A percentile compares a stretch with the other conserved stretches of the same genome.
phyloP scores from a whole-genome alignment of 2,888 invertebrate species.

The Capitulum mitella region DNA sequence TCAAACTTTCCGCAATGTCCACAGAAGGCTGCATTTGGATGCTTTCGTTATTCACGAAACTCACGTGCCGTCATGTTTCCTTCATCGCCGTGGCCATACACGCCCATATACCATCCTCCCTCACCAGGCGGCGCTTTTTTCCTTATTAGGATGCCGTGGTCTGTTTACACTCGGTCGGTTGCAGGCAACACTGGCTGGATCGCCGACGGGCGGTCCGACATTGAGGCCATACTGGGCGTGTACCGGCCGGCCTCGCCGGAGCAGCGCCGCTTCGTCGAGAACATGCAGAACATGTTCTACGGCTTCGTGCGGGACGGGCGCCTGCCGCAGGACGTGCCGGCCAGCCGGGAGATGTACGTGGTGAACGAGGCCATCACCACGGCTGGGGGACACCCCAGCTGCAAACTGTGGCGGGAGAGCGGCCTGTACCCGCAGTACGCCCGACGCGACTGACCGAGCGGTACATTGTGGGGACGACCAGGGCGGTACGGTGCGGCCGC shows the following conservation, averaged over 20 bases:
- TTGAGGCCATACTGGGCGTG: constrained; percentile 68
- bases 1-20: too few relatives aligned
- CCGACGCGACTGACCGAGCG: neutral
- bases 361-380: constrained; percentile 37
- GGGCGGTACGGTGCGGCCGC: neutral
- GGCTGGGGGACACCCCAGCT: constrained; percentile 56
- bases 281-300: constrained; percentile 75
- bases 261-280: constrained; percentile 64
- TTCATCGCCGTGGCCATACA: too few relatives aligned
- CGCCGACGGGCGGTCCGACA: constrained; percentile 59
- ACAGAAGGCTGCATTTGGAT: too few relatives aligned
- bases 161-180: too few relatives aligned
- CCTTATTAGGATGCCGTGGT: too few relatives aligned
- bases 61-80: too few relatives aligned
- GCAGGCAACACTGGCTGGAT: constrained; percentile 41
- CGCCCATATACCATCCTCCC: too few relatives aligned
- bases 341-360: constrained; percentile 43
- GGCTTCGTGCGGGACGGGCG: constrained; percentile 70
- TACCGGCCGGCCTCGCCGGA: constrained; percentile 59
- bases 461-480: too few relatives aligned
- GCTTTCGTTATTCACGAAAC: too few relatives aligned
- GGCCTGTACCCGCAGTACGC: constrained; percentile 16
- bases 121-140: too few relatives aligned
- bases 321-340: constrained; percentile 33
- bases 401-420: constrained; percentile 63